Evolutionary conservation across 2,888 invertebrate species (phyloP).

Genomic region (Girardia tigrina): DNA sequence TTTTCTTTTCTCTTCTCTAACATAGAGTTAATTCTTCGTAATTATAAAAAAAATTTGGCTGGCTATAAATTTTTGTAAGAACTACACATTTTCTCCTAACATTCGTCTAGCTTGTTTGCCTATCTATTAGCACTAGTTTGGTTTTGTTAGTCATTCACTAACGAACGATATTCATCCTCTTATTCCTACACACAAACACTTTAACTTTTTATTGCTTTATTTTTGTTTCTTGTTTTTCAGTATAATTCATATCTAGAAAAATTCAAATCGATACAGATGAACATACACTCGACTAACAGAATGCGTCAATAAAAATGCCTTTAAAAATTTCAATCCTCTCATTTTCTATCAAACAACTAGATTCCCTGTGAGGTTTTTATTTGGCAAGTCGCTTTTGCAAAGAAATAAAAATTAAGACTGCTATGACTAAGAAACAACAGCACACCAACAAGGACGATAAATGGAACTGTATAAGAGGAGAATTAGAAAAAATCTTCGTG

Average conservation of each 20-base stretch:
- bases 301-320: slow-evolving; percentile 23
- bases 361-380: slow-evolving; percentile 18
- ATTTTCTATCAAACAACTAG: slow-evolving; percentile 23
- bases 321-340: slow-evolving; percentile 17
- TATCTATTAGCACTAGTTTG: neutral
- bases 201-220: slow-evolving; percentile 19
- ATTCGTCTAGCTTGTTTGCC: slow-evolving; percentile 20
- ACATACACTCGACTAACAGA: neutral
- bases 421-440: slow-evolving; percentile 23
- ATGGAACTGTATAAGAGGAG: slow-evolving; percentile 23
- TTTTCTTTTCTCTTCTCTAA: slow-evolving; percentile 15
- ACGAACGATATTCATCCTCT: slow-evolving; percentile 11
- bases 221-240: slow-evolving; percentile 20
- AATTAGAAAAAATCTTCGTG: slow-evolving; percentile 20
- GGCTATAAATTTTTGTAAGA: neutral
- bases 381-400: slow-evolving; percentile 11
- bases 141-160: slow-evolving; percentile 5
- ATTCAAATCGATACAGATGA: slow-evolving; percentile 19
- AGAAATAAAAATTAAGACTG: slow-evolving; percentile 23
- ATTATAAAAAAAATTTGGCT: slow-evolving; percentile 5
- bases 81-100: neutral
- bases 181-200: slow-evolving; percentile 20
- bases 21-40: slow-evolving; percentile 6
- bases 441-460: slow-evolving; percentile 23
- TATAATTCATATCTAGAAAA: slow-evolving; percentile 19